phyloP scores from a whole-genome alignment of 2,797 vertebrate species.

The Sebastes nivosus region DNA sequence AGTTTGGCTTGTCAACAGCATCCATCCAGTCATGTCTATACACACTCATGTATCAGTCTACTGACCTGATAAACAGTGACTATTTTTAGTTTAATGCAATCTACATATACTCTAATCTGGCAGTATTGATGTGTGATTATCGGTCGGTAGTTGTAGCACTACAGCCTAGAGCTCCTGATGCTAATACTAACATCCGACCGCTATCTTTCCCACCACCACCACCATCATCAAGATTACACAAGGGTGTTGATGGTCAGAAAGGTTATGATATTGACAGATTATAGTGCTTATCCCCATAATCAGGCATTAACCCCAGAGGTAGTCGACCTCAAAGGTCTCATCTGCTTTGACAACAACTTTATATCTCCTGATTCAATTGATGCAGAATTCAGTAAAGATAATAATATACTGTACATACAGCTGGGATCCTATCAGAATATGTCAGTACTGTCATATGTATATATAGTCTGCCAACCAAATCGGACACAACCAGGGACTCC shows the following conservation, averaged over 20 bases:
- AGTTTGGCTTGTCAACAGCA: neutral
- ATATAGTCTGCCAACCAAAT: neutral
- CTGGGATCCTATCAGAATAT: neutral
- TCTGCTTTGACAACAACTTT: neutral
- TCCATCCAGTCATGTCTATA: neutral
- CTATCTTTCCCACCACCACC: neutral
- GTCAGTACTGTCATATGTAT: neutral
- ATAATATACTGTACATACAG: neutral
- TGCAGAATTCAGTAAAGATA: neutral
- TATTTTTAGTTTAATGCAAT: neutral
- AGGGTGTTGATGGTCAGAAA: neutral
- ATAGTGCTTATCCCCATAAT: neutral
- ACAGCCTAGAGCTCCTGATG: neutral
- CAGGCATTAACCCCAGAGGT: conserved; percentile 7
- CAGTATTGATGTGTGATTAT: neutral
- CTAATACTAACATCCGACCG: neutral
- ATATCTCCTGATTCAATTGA: neutral
- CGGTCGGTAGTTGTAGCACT: neutral
- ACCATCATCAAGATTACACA: neutral
- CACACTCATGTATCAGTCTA: neutral
- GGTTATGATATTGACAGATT: neutral
- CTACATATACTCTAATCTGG: neutral
- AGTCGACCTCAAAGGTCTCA: neutral
- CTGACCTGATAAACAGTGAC: neutral
- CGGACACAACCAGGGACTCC: neutral